These are phyloP conservation scores for Rhea pennata DNA, from an alignment of 2,113 vertebrate genomes.

Conservation along the genomic window DNA sequence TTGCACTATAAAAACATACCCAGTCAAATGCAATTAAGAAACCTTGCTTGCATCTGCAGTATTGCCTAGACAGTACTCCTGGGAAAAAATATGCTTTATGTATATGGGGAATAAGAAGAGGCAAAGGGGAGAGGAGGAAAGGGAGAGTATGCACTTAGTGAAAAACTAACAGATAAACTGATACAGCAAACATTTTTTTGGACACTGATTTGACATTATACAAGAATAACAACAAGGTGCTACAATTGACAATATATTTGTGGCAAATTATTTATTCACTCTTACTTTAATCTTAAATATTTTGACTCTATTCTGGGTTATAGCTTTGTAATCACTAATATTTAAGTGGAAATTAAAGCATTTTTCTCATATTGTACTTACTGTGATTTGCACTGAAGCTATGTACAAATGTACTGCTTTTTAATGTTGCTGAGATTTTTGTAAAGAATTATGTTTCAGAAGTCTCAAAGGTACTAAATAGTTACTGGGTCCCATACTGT, in stretches of 20 bases:
- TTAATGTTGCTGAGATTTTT: no score
- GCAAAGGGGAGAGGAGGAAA: neutral
- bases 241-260: neutral
- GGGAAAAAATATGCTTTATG: neutral
- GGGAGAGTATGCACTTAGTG: neutral
- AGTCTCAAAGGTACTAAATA: no score
- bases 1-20: neutral
- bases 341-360: no score
- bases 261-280: neutral
- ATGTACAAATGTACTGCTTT: no score
- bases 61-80: neutral
- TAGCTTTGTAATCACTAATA: no score
- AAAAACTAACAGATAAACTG: neutral
- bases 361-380: no score
- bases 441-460: no score
- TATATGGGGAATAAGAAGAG: neutral
- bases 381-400: no score
- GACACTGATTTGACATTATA: neutral
- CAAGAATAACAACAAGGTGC: neutral
- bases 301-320: neutral
- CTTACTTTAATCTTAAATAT: neutral
- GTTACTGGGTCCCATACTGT: no score
- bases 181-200: neutral
- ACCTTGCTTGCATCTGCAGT: neutral
- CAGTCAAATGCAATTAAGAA: neutral